Percentiles rank a stretch among this genome's conserved stretches.
These are phyloP conservation scores for Urocyon cinereoargenteus DNA, from an alignment of 2,797 vertebrate species.

Conservation along the genomic window DNA sequence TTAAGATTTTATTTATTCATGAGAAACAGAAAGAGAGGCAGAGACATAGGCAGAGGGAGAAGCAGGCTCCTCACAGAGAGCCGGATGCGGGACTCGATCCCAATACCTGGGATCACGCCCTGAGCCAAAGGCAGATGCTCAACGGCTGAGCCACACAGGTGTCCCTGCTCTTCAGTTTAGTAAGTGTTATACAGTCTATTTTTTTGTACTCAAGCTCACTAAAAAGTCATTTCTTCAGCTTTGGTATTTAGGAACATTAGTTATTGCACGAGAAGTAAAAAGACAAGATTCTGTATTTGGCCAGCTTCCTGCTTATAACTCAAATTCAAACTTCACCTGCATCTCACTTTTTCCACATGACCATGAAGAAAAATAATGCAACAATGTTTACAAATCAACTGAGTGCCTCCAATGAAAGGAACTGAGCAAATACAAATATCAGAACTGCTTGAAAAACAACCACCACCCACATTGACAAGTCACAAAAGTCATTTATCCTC, in stretches of 20 bases:
- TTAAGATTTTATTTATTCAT: no score
- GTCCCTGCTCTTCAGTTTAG: no score
- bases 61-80: no score
- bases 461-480: neutral
- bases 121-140: no score
- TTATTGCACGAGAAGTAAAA: conserved; percentile 46
- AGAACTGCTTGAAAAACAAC: conserved; percentile 43
- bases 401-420: conserved; percentile 9
- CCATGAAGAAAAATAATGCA: conserved; percentile 57
- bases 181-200: conserved; percentile 32
- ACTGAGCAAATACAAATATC: conserved; percentile 45
- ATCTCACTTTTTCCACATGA: conserved; percentile 64
- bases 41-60: no score
- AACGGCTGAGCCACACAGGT: no score
- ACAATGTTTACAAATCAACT: conserved; percentile 56
- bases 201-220: conserved; percentile 45
- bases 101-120: no score
- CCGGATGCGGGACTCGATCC: no score
- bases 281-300: conserved; percentile 61
- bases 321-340: conserved; percentile 52
- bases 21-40: no score
- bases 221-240: conserved; percentile 31
- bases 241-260: conserved; percentile 51
- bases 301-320: conserved; percentile 56
- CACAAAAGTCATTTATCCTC: conserved; percentile 39